Evolutionary conservation across 2,113 vertebrate genomes (phyloP).

Genomic region (Rissa tridactyla): DNA sequence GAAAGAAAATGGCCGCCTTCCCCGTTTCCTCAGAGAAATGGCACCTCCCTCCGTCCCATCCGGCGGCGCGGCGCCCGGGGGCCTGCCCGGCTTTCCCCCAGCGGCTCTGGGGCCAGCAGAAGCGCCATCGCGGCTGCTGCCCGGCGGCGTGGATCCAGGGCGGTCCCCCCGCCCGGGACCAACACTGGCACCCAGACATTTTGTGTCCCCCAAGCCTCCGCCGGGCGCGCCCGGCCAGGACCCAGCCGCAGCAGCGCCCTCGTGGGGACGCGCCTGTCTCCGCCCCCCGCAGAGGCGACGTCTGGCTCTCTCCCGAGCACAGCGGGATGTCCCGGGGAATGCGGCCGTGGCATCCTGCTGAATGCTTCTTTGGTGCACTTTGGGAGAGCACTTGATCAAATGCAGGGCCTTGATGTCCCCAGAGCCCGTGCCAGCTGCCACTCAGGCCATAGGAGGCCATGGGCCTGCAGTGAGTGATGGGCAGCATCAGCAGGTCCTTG

Average conservation of each 20-base stretch:
- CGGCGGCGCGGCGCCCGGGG: accelerated
- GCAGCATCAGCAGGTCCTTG: not conserved
- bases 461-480: not conserved
- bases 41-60: no score
- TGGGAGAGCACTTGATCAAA: not conserved
- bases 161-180: accelerated
- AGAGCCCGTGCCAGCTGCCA: no score
- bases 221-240: no score
- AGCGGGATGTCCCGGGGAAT: accelerated
- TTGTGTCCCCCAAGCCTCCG: not conserved
- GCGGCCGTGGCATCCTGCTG: no score
- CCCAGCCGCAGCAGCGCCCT: no score
- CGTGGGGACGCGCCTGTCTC: not conserved
- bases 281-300: accelerated
- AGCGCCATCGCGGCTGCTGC: no score
- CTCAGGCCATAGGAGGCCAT: no score
- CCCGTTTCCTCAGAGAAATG: not conserved
- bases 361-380: not conserved
- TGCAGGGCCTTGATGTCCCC: not conserved
- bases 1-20: not conserved
- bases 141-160: no score
- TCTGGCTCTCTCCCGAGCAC: no score
- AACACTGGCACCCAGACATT: not conserved
- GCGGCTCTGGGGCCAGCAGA: accelerated
- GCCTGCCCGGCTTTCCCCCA: accelerated